Evolutionary conservation across 35 echinoderm and acorn worm species (phyloP).

Genomic region (Diadema setosum): DNA sequence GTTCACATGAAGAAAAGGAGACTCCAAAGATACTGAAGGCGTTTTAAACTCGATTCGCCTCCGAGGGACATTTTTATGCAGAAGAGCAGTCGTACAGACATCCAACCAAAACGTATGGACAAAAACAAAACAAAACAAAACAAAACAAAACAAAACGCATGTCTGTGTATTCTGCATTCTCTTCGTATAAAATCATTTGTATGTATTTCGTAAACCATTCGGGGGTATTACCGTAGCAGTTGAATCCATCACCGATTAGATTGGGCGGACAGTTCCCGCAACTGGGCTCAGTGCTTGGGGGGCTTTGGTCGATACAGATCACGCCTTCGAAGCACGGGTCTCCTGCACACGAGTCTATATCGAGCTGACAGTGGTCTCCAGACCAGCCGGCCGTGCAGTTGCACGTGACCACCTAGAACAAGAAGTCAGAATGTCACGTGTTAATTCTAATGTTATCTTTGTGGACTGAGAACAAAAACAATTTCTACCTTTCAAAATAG

Average conservation of each 20-base stretch:
- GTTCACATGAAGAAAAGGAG: background rate
- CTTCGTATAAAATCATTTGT: background rate
- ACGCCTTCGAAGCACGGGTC: constrained; percentile 47
- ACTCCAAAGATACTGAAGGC: background rate
- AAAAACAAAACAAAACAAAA: background rate
- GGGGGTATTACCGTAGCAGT: constrained; percentile 2
- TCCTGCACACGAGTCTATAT: constrained; percentile 58
- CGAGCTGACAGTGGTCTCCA: constrained; percentile 30
- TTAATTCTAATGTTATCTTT: no score
- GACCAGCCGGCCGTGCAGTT: constrained; percentile 42
- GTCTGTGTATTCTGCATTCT: background rate
- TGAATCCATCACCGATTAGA: constrained; percentile 39
- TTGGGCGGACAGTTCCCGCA: constrained; percentile 54
- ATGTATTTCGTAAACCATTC: background rate
- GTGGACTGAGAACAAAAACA: no score
- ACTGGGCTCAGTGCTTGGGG: background rate
- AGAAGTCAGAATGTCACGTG: no score
- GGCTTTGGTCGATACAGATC: constrained; percentile 38
- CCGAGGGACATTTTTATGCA: background rate
- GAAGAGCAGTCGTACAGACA: background rate
- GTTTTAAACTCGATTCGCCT: background rate
- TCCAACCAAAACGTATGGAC: background rate
- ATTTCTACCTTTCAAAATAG: no score
- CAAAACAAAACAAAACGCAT: background rate
- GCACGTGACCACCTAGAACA: constrained; percentile 68